phyloP scores from a whole-genome alignment of 2,888 invertebrate species.

The Acronicta alni region DNA sequence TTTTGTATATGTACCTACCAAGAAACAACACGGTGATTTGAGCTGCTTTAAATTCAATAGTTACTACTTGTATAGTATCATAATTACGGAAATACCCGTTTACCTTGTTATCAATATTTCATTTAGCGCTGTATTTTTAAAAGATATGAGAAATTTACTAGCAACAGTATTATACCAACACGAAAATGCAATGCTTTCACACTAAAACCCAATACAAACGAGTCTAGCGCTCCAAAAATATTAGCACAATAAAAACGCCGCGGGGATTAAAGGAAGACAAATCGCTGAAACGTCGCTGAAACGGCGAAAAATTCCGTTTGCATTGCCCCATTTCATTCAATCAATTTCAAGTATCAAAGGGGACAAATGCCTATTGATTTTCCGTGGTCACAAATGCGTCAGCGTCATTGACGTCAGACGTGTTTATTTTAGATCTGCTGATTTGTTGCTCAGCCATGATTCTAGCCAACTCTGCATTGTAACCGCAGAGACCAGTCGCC shows the following conservation, averaged over 20 bases:
- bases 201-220: constrained; percentile 15
- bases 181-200: constrained; percentile 14
- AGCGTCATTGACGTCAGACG: constrained; percentile 64
- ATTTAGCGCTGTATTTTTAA: no score
- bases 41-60: not conserved
- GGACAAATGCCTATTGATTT: constrained; percentile 55
- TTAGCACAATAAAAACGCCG: constrained; percentile 20
- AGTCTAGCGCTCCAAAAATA: constrained; percentile 30
- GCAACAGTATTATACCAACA: not conserved
- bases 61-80: no score
- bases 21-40: not conserved
- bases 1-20: not conserved
- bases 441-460: constrained; percentile 57
- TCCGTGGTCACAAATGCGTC: constrained; percentile 59
- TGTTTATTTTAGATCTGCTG: constrained; percentile 61
- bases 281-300: constrained; percentile 24
- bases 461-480: constrained; percentile 46
- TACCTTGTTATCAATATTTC: no score
- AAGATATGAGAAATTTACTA: not conserved
- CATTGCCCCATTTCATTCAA: constrained; percentile 43
- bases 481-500: constrained; percentile 36
- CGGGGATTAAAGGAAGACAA: constrained; percentile 33
- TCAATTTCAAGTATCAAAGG: constrained; percentile 45
- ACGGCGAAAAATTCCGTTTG: constrained; percentile 31
- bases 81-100: no score